Evolutionary conservation across 2,888 invertebrate genomes (phyloP).

Genomic region (Hedychridium roseum): DNA sequence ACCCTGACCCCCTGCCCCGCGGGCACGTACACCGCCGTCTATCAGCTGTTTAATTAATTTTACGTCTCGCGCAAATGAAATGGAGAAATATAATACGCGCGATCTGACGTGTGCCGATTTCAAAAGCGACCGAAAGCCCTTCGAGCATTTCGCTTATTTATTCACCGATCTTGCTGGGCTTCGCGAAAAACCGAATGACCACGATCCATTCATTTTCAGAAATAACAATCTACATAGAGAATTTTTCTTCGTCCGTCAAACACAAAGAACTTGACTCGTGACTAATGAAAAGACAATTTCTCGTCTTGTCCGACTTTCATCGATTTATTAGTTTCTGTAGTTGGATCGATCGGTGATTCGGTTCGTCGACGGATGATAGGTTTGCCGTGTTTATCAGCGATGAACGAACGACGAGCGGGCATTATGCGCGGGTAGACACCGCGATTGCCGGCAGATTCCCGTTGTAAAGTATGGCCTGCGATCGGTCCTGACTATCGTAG

Average conservation of each 20-base stretch:
- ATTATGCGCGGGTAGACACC: too few species aligned
- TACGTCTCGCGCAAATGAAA: constrained; percentile 52
- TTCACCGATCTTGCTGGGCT: constrained; percentile 7
- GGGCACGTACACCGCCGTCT: constrained; percentile 3
- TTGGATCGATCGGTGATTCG: too few species aligned
- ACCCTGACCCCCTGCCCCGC: constrained; percentile 15
- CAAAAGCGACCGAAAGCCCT: constrained; percentile 21
- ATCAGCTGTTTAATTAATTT: constrained; percentile 60
- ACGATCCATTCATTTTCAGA: background rate
- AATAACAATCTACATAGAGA: background rate
- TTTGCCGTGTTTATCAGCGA: too few species aligned
- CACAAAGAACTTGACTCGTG: too few species aligned
- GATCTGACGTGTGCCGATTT: constrained; percentile 37
- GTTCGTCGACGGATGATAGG: too few species aligned
- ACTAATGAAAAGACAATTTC: too few species aligned
- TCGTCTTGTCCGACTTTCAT: too few species aligned
- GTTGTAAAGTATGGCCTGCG: constrained; percentile 36
- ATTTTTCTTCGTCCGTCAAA: too few species aligned
- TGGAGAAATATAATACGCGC: constrained; percentile 48
- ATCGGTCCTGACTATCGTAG: constrained; percentile 31
- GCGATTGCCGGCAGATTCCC: constrained; percentile 16
- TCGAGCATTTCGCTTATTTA: constrained; percentile 2
- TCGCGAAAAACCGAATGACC: background rate
- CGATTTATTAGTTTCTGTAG: too few species aligned
- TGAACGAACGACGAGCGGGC: too few species aligned